phyloP scores from a whole-genome alignment of 2,888 invertebrate genomes.

The Thymelicus acteon region DNA sequence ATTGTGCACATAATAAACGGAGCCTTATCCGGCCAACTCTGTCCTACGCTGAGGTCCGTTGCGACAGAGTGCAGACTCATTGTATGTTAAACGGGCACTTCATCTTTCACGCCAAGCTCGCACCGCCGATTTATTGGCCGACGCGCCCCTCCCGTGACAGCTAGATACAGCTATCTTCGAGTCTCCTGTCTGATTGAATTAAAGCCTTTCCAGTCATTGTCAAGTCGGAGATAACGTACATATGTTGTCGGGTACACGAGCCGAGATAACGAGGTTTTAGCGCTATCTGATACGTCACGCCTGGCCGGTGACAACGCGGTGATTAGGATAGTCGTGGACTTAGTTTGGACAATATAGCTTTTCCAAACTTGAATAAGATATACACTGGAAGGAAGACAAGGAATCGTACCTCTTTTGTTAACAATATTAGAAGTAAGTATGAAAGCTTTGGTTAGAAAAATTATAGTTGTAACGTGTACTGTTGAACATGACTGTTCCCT shows the following conservation, averaged over 20 bases:
- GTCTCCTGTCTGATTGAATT: constrained; percentile 48
- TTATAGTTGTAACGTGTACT: too few relatives aligned
- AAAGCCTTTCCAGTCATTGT: constrained; percentile 45
- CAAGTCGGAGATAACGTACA: constrained; percentile 38
- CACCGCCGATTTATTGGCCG: constrained; percentile 77
- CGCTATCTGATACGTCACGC: constrained; percentile 41
- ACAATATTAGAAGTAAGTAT: too few relatives aligned
- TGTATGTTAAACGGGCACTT: constrained; percentile 84
- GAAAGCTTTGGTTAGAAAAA: too few relatives aligned
- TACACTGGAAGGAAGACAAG: constrained; percentile 4
- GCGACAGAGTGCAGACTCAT: constrained; percentile 75
- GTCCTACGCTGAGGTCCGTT: constrained; percentile 65
- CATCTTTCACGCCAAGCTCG: constrained; percentile 74
- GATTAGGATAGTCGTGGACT: constrained; percentile 41
- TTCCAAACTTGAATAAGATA: constrained; percentile 16
- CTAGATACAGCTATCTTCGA: constrained; percentile 51
- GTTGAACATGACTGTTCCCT: too few relatives aligned
- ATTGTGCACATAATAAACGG: constrained; percentile 43
- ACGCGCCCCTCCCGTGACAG: constrained; percentile 75
- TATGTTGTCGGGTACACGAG: constrained; percentile 32
- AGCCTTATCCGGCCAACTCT: constrained; percentile 47
- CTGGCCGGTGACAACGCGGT: constrained; percentile 43
- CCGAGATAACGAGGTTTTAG: constrained; percentile 40
- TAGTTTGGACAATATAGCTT: constrained; percentile 13
- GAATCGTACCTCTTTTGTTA: too few relatives aligned